Base-by-base conservation (phyloP, 1,140 invertebrate species). In the Lasioglossum albipes region DNA sequence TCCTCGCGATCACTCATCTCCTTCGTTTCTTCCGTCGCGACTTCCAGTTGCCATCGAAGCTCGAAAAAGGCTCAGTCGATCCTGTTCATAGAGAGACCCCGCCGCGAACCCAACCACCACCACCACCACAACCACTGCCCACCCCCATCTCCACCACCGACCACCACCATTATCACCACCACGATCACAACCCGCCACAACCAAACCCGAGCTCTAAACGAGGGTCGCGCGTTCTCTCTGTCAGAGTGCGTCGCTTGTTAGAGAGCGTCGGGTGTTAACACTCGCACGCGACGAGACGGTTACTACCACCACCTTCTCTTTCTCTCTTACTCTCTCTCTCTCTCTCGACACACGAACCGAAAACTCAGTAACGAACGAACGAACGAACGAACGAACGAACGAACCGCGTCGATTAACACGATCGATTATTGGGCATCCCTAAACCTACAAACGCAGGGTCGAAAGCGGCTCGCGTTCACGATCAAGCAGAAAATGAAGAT, bases 401-500 rank as follows among this genome's bases (percentile, higher is more conserved):
- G 45, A 57, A 59, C 20, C 79, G 36, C 36, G 72, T 52, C 79
- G 79, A 86, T 87, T 87, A 87, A 87, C 85, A 77, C 82, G 86
- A 87, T 87, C 85, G 86, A 87, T 87, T 87, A 87, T 87, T 87
- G 86, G 86, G 86, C 86, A 87, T 87, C 85, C 86, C 86, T 79
- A 83, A 87, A 83, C 85, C 71, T 83, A 85, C 72, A 76, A 84
- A 91, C 91, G 90, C 93, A 95, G 94, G 94, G 94, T 92, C 94
- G 94, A 88, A 94, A 95, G 93, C 93, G 94, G 91, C 94, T 95
- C 85, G 94, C 94, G 86, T 95, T 95, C 94, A 94, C 94, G 87
- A 93, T 94, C 91, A 94, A 95, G 93, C 94, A 95, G 93, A 95
- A 95, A 93, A 94, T 94, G 93, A 94, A 94, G 93, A 94, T 95